phyloP scores from a whole-genome alignment of 1,140 invertebrate species.

The Drosophila pectinifera region DNA sequence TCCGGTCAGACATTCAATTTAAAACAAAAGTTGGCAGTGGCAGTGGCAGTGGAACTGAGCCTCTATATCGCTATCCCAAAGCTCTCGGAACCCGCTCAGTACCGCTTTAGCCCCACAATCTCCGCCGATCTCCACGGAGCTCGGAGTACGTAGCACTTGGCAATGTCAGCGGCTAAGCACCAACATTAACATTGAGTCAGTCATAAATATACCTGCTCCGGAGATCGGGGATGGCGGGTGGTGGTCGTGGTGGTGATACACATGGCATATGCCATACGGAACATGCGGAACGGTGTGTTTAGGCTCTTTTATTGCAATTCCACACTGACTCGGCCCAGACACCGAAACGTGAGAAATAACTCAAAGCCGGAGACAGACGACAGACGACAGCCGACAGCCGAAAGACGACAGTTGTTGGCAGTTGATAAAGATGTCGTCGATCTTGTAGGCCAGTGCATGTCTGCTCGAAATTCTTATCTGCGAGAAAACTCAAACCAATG shows the following conservation, averaged over 20 bases:
- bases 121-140: conserved; percentile 19
- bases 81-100: conserved; percentile 66
- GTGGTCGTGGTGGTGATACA: conserved; percentile 8
- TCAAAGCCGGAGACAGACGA: conserved; percentile 29
- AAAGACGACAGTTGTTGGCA: conserved; percentile 23
- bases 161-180: conserved; percentile 62
- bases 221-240: conserved; percentile 11
- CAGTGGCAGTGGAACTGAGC: conserved; percentile 27
- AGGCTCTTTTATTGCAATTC: conserved; percentile 58
- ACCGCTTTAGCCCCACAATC: conserved; percentile 13
- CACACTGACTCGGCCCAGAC: conserved; percentile 49
- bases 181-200: conserved; percentile 67
- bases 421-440: conserved; percentile 56
- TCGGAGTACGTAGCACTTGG: conserved; percentile 39
- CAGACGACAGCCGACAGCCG: conserved; percentile 11
- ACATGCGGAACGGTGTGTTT: conserved; percentile 17
- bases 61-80: conserved; percentile 52
- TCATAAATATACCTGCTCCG: conserved; percentile 24
- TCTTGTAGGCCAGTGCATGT: conserved; percentile 45
- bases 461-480: conserved; percentile 54
- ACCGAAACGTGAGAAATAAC: conserved; percentile 68
- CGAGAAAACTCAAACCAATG: conserved; percentile 22
- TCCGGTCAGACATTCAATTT: conserved; percentile 61
- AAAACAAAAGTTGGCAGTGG: conserved; percentile 54
- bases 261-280: not conserved